Conservation (phyloP, 2,888 invertebrate species). For the Hyposoter dolosus region DNA sequence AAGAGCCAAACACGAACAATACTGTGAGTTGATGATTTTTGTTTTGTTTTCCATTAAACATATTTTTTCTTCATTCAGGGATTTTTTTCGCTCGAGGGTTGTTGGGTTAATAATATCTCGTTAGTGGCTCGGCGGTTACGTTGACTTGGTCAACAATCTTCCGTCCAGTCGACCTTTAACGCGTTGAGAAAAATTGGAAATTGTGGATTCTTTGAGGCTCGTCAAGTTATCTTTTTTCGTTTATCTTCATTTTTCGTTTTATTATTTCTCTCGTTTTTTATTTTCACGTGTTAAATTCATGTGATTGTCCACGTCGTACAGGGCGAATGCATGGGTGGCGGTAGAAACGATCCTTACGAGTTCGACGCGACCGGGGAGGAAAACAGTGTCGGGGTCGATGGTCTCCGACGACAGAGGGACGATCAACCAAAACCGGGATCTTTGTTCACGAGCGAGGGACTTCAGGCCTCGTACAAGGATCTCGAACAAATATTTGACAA, state of each 20-base stretch:
- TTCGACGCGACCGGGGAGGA: slow-evolving; percentile 89
- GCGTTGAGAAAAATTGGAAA: slow-evolving; percentile 39
- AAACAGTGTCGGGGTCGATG: slow-evolving; percentile 85
- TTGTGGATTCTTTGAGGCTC: slow-evolving; percentile 28
- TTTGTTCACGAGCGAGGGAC: slow-evolving; percentile 94
- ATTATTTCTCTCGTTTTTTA: slow-evolving; percentile 8
- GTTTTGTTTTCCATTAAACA: slow-evolving; percentile 1
- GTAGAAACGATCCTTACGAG: slow-evolving; percentile 88
- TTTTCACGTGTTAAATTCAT: slow-evolving; percentile 34
- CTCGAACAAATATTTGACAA: slow-evolving; percentile 98
- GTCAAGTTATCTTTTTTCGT: not conserved
- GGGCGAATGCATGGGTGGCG: slow-evolving; percentile 80
- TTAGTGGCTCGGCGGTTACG: not conserved
- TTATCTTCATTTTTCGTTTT: slow-evolving; percentile 5
- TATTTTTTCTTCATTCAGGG: slow-evolving; percentile 30
- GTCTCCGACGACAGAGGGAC: slow-evolving; percentile 84
- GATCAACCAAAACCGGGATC: slow-evolving; percentile 88
- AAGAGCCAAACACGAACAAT: slow-evolving; percentile 86
- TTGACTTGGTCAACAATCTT: not conserved
- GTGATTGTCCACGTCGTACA: slow-evolving; percentile 69
- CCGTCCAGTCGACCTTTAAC: not conserved
- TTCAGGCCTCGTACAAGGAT: slow-evolving; percentile 95
- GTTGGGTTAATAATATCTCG: slow-evolving; percentile 7
- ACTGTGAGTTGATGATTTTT: slow-evolving; percentile 76
- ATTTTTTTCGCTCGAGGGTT: slow-evolving; percentile 3